Evolutionary conservation across 2,113 vertebrate species (phyloP).

Genomic region (Salvelinus alpinus): DNA sequence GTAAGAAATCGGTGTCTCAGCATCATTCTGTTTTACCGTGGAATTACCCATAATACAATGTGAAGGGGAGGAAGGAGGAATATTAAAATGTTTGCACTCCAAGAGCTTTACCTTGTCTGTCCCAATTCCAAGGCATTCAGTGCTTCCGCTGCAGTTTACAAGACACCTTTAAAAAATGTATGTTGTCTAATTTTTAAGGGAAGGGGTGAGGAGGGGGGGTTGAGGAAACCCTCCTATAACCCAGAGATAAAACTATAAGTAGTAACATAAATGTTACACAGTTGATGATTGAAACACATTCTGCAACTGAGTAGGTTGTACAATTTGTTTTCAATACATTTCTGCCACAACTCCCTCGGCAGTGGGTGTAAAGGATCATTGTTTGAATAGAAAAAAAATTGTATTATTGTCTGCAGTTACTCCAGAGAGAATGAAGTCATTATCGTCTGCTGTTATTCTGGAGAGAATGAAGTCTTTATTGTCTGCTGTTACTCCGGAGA

Average conservation of each 20-base stretch:
- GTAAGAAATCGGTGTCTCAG: too few relatives aligned
- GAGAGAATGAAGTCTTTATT: too few relatives aligned
- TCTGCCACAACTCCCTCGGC: neutral
- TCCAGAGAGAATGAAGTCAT: too few relatives aligned
- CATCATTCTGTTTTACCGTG: too few relatives aligned
- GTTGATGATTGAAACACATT: neutral
- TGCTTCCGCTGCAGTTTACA: conserved; percentile 4
- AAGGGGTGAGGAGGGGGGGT: too few relatives aligned
- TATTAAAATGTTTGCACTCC: conserved; percentile 23
- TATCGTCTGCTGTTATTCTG: too few relatives aligned
- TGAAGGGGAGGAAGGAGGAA: conserved; percentile 19
- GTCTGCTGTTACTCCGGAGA: too few relatives aligned
- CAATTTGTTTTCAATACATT: neutral
- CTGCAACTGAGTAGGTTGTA: neutral
- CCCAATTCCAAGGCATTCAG: conserved; percentile 4
- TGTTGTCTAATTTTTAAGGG: neutral
- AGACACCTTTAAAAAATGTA: conserved; percentile 4
- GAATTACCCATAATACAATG: conserved; percentile 3
- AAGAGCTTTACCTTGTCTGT: conserved; percentile 7
- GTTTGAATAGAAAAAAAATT: too few relatives aligned
- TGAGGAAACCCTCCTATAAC: neutral
- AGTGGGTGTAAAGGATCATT: neutral
- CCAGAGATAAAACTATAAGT: neutral
- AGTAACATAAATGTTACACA: neutral
- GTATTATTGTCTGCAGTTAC: too few relatives aligned